These are phyloP conservation scores for Ormia ochracea DNA, from an alignment of 2,888 invertebrate species.

Conservation along the genomic window DNA sequence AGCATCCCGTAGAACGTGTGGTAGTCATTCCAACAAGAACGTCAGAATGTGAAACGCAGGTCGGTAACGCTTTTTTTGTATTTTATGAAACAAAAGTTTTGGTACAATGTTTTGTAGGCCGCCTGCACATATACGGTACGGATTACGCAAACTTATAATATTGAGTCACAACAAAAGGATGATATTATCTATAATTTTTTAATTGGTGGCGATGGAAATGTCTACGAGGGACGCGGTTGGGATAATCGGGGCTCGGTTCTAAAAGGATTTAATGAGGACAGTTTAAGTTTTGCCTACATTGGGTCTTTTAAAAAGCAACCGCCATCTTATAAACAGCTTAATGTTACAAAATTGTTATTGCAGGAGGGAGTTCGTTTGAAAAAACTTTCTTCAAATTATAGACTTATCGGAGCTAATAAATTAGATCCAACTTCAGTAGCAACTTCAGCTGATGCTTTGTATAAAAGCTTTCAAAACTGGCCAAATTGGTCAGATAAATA, in stretches of 20 bases:
- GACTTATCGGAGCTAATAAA: constrained; percentile 83
- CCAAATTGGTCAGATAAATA: constrained; percentile 79
- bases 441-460: constrained; percentile 84
- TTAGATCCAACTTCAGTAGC: constrained; percentile 80
- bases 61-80: neutral
- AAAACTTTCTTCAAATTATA: constrained; percentile 81
- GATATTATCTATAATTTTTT: constrained; percentile 89
- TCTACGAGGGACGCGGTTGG: constrained; percentile 87
- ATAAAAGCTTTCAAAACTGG: constrained; percentile 82
- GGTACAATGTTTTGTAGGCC: constrained; percentile 75
- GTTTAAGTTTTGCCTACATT: constrained; percentile 85
- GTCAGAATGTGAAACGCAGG: constrained; percentile 69
- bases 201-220: constrained; percentile 86
- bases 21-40: constrained; percentile 70
- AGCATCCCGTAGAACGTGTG: constrained; percentile 66
- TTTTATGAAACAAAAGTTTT: neutral
- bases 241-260: constrained; percentile 84
- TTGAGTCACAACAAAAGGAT: constrained; percentile 81
- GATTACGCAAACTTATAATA: constrained; percentile 83
- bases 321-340: constrained; percentile 78
- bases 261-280: constrained; percentile 81
- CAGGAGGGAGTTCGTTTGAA: constrained; percentile 80
- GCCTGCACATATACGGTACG: constrained; percentile 81
- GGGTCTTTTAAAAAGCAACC: constrained; percentile 82
- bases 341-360: constrained; percentile 81